A percentile compares a stretch with the other conserved stretches of the same genome.
These are phyloP conservation scores for Cotesia vestalis DNA, from an alignment of 1,140 invertebrate species.

Conservation along the genomic window DNA sequence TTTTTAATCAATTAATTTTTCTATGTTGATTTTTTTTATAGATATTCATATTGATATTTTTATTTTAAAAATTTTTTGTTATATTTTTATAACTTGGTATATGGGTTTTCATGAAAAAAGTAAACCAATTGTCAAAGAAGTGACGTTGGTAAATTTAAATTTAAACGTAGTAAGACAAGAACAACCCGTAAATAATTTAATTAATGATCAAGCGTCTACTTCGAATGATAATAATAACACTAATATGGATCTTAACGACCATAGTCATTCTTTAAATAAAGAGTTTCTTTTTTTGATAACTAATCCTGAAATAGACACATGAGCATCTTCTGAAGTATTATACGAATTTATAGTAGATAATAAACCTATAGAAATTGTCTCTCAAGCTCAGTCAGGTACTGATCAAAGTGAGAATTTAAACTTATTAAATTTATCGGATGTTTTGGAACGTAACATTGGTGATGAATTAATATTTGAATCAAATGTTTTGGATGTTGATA, in stretches of 20 bases:
- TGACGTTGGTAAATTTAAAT: constrained; percentile 19
- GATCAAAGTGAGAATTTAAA: constrained; percentile 23
- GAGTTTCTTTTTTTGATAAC: not conserved
- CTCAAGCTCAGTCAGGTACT: constrained; percentile 22
- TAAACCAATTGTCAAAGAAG: constrained; percentile 16
- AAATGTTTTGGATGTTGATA: constrained; percentile 20
- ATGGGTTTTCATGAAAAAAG: constrained; percentile 15
- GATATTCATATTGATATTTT: constrained; percentile 26
- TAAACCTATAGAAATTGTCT: constrained; percentile 20
- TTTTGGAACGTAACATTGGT: constrained; percentile 11
- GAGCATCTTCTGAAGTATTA: constrained; percentile 15
- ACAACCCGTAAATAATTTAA: constrained; percentile 15
- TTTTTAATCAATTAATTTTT: not conserved
- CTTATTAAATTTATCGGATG: constrained; percentile 19
- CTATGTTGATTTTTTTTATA: constrained; percentile 3
- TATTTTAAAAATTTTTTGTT: constrained; percentile 18
- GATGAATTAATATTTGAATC: constrained; percentile 24
- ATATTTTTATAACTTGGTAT: constrained; percentile 18
- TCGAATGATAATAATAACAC: constrained; percentile 8
- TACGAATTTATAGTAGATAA: constrained; percentile 19
- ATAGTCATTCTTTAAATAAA: constrained; percentile 10
- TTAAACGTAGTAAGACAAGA: constrained; percentile 2
- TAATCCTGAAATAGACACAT: not conserved
- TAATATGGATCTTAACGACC: constrained; percentile 8
- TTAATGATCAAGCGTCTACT: constrained; percentile 15